phyloP scores from a whole-genome alignment of 2,113 vertebrate genomes.

The Opisthocomus hoazin region DNA sequence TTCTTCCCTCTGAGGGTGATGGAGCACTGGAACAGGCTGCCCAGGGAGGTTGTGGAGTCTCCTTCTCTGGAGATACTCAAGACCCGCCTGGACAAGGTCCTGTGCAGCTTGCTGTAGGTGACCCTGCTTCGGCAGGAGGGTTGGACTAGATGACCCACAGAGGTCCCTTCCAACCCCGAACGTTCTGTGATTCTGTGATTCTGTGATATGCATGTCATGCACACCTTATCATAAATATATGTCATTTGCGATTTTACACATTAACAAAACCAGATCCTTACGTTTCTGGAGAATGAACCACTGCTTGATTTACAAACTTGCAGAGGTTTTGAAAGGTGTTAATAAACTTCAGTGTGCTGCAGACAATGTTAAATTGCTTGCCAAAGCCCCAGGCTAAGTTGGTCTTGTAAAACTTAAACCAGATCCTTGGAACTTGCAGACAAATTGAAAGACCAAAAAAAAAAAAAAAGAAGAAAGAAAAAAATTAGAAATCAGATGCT shows the following conservation, averaged over 20 bases:
- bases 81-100: too few species aligned
- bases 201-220: background rate
- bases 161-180: too few species aligned
- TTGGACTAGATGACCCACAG: too few species aligned
- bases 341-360: slow-evolving; percentile 40
- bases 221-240: background rate
- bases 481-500: slow-evolving; percentile 53
- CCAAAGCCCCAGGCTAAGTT: slow-evolving; percentile 52
- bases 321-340: slow-evolving; percentile 54
- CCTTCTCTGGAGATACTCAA: too few species aligned
- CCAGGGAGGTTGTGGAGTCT: too few species aligned
- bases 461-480: background rate
- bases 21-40: too few species aligned
- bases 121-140: too few species aligned
- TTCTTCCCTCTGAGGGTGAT: too few species aligned
- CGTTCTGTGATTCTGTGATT: too few species aligned
- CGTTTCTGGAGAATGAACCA: slow-evolving; percentile 27
- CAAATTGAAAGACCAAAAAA: background rate
- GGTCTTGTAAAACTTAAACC: slow-evolving; percentile 40
- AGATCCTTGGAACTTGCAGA: background rate
- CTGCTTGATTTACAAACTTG: slow-evolving; percentile 55
- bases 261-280: slow-evolving; percentile 17
- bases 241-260: background rate
- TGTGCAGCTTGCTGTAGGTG: too few species aligned
- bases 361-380: slow-evolving; percentile 37